These are phyloP conservation scores for Yponomeuta plumbellus DNA, from an alignment of 2,888 invertebrate species.

Conservation along the genomic window DNA sequence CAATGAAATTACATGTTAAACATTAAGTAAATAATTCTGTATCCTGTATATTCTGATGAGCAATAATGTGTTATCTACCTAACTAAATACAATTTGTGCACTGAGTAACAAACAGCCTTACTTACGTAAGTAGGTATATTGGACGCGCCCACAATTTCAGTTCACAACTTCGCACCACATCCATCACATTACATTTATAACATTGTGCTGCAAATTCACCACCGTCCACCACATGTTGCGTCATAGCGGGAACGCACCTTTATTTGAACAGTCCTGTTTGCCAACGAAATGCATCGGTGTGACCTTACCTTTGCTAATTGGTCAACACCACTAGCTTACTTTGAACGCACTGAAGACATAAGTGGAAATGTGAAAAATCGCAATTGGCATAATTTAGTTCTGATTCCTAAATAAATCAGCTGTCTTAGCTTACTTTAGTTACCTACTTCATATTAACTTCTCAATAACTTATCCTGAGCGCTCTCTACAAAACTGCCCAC, in stretches of 20 bases:
- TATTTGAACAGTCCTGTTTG: constrained; percentile 33
- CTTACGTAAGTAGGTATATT: no score
- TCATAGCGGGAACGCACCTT: constrained; percentile 31
- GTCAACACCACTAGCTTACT: neutral
- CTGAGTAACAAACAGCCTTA: no score
- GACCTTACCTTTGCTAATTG: neutral
- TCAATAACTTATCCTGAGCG: neutral
- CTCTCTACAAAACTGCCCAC: constrained; percentile 1
- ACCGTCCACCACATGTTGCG: neutral
- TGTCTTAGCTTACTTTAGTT: no score
- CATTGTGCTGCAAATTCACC: no score
- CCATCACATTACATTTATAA: neutral
- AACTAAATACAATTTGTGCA: no score
- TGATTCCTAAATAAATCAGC: no score
- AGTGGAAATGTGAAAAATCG: neutral
- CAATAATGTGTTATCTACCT: no score
- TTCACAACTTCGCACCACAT: neutral
- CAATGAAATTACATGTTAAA: no score
- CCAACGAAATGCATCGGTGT: constrained; percentile 15
- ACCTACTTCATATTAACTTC: no score
- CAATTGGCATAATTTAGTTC: neutral
- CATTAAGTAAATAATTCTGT: no score
- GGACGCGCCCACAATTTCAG: neutral
- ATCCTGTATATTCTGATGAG: no score
- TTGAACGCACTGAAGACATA: no score